These are phyloP conservation scores for Sesia apiformis DNA, from an alignment of 2,888 invertebrate species.

Conservation along the genomic window DNA sequence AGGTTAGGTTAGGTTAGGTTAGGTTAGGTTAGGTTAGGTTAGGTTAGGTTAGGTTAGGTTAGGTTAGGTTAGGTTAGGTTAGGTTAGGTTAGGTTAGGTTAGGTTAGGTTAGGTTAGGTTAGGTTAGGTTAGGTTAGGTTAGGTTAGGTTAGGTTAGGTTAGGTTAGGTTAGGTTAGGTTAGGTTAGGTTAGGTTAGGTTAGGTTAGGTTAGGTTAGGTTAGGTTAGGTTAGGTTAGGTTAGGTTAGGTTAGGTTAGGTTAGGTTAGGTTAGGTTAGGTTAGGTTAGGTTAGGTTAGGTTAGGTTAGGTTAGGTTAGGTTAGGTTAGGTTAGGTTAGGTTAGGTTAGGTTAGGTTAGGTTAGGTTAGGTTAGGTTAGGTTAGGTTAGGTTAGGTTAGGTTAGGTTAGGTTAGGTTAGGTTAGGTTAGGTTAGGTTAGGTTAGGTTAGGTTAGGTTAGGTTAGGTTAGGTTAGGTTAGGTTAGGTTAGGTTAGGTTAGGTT, in stretches of 20 bases:
- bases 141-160: slow-evolving; percentile 7
- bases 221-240: slow-evolving; percentile 14
- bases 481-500: slow-evolving; percentile 2
- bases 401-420: slow-evolving; percentile 7
- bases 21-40: slow-evolving; percentile 4
- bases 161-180: slow-evolving; percentile 12
- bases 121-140: slow-evolving; percentile 6
- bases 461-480: slow-evolving; percentile 11
- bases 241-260: slow-evolving; percentile 8
- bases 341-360: slow-evolving; percentile 12
- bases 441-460: slow-evolving; percentile 12
- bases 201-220: slow-evolving; percentile 16
- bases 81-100: slow-evolving; percentile 6
- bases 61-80: slow-evolving; percentile 6
- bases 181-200: slow-evolving; percentile 16
- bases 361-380: slow-evolving; percentile 7
- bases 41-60: slow-evolving; percentile 5
- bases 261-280: slow-evolving; percentile 14
- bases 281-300: slow-evolving; percentile 13
- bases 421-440: slow-evolving; percentile 11
- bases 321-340: slow-evolving; percentile 8
- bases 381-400: slow-evolving; percentile 13
- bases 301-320: slow-evolving; percentile 13
- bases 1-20: slow-evolving; percentile 5
- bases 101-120: slow-evolving; percentile 6